Percentiles rank a stretch among this genome's conserved stretches.
phyloP scores from a whole-genome alignment of 2,888 invertebrate species.

The Chironomus tentans region DNA sequence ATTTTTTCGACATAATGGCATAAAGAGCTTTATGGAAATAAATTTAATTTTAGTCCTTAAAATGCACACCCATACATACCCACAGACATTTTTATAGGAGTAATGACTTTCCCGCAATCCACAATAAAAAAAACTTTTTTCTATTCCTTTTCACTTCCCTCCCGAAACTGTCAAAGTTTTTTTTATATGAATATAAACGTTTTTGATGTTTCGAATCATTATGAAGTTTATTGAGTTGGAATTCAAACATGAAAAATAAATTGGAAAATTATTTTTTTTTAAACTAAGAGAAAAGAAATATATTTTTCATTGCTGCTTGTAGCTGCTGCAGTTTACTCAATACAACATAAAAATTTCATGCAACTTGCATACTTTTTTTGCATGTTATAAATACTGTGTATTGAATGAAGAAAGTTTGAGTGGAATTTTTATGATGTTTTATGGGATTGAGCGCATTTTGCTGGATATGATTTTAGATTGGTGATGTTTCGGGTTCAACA shows the following conservation, averaged over 20 bases:
- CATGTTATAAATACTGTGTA: not conserved
- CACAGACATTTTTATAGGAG: not conserved
- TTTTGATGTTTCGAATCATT: constrained; percentile 15
- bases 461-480: too few relatives aligned
- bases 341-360: constrained; percentile 3
- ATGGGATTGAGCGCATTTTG: not conserved
- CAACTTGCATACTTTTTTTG: not conserved
- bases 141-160: not conserved
- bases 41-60: not conserved
- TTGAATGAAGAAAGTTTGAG: not conserved
- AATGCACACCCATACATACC: not conserved
- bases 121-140: not conserved
- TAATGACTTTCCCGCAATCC: not conserved
- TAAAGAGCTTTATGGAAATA: not conserved
- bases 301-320: not conserved
- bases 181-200: constrained; percentile 5
- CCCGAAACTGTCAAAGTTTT: not conserved
- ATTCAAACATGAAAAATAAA: constrained; percentile 16
- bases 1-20: not conserved
- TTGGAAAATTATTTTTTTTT: not conserved
- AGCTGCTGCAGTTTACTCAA: not conserved
- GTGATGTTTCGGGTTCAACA: too few relatives aligned
- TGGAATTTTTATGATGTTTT: not conserved
- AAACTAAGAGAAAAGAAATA: not conserved
- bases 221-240: constrained; percentile 22